Percentiles rank a stretch among this genome's conserved stretches.
Conservation (phyloP, 2,888 invertebrate genomes). For the Tipula vernalis region DNA sequence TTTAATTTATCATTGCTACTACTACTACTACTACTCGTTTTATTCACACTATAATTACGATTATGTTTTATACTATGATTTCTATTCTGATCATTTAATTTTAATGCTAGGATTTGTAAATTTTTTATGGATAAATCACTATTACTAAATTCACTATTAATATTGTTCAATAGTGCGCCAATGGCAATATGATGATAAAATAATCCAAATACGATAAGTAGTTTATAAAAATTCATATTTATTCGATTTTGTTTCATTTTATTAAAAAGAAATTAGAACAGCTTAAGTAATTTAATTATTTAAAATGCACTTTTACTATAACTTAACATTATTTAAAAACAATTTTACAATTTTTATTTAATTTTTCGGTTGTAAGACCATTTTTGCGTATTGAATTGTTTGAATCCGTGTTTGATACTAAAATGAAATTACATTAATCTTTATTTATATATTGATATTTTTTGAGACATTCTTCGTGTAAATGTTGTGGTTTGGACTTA, state of each 20-base stretch:
- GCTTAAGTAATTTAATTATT: neutral
- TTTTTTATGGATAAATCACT: neutral
- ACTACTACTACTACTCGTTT: neutral
- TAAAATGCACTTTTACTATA: neutral
- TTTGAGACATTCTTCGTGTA: neutral
- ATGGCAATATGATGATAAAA: neutral
- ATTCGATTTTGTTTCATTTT: neutral
- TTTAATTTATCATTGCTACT: neutral
- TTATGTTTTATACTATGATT: neutral
- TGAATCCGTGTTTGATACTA: neutral
- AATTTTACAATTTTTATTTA: neutral
- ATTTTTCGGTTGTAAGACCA: neutral
- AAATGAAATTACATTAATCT: neutral
- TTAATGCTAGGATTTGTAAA: neutral
- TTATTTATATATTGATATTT: neutral
- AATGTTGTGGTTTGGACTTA: neutral
- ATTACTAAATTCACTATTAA: neutral
- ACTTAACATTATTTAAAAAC: neutral
- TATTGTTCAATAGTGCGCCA: neutral
- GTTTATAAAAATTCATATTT: neutral
- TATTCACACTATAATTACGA: neutral
- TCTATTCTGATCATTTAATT: neutral
- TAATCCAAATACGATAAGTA: neutral
- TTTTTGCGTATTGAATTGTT: neutral
- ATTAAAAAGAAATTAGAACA: neutral